Evolutionary conservation across 2,888 invertebrate genomes (phyloP), one percentile per base, ranked within the genome.

Genomic region (Cheilosia variabilis): DNA sequence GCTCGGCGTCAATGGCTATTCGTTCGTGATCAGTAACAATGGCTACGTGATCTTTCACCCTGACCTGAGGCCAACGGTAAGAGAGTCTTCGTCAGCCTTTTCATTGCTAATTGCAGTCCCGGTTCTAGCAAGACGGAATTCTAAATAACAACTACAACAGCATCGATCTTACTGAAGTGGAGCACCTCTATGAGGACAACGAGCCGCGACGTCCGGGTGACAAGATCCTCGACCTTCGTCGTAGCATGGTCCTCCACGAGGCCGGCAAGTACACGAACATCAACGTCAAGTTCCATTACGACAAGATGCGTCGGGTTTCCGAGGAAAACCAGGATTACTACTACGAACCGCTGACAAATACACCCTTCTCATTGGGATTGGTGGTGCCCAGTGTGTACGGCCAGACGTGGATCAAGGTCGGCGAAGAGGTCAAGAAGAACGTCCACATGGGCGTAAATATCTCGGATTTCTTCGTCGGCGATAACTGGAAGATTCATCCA

Each of bases 1-100:
- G 96, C 95, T 99, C 71, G 99, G 99, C 31, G 98, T 98, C 0
- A 98, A 98, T 91, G 98, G 97, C 0, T 99, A 99, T 93, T 96
- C 98, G 1, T 99, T 99, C 92, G 96, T 98, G 88, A 96, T 99
- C 22, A 99, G 98, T 89, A 98, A 98, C 92, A 99, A 99, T 92
- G 99, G 99, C 1, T 98, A 98, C 92, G 94, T 99, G 52, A 93
- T 99, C 72, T 95, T 98, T 88, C 99, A 99, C 94, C 99, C 99
- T 0, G 96, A 98, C 90, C 94, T 98, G 86, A 94, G 97, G 87
- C 98, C 98, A 15, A 95, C 96, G 90, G 97, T 97, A 93, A 95
- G 95, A 93, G 79, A n/a, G 45, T 19, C 9, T 1, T 34, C 0
- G 41, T 22, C 60, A 24, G 13, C 1, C 24, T 4, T 1, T 4